Base-by-base conservation (phyloP, 2,113 vertebrate species). In the Caretta caretta region DNA sequence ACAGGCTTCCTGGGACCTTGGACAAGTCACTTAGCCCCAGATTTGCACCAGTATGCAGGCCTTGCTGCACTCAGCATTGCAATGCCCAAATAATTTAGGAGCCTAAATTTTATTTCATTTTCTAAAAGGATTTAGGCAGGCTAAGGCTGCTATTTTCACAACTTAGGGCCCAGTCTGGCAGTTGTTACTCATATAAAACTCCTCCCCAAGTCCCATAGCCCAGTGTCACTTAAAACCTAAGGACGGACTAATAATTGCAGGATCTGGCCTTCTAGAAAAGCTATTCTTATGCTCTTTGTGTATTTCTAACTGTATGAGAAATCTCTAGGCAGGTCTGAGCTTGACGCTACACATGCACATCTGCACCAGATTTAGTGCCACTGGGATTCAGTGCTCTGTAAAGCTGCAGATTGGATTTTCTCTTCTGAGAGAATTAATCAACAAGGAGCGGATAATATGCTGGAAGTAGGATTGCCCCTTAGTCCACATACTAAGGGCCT, bases 391-490 rank as follows among this genome's bases (percentile, higher is more conserved):
- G 65, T 31, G 35, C 31, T 90, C 38, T 38, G 10, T 76, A 76
- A 76, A 76, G 82, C 12, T 1, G 81, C 83, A 93, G 82, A 89
- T 17, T 75, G 50, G 57, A 91, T 89, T 96, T 95, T 62, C 65
- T 94, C 0, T 0, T 62, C 46, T 53, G 86, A 95, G 94, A 92
- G 29, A 96, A 96, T 90, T 83, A 84, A 95, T 96, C 93, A 91
- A 65, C 81, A 93, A 85, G 90, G 51, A 95, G 53, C 50, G 35
- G 79, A 93, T 88, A 91, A 87, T 42, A 79, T 1, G 2, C 50
- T 81, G 88, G 83, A 90, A 93, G 92, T 83, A 86, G 78, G 81
- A 93, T 76, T 93, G 65, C 16, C 25, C 90, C 82, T 96, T 89
- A 93, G 88, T 89, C 85, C 94, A 89, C 50, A 42, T 35, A 8